These are phyloP conservation scores for Heliconius hewitsoni DNA, from an alignment of 1,140 invertebrate genomes.

Conservation along the genomic window DNA sequence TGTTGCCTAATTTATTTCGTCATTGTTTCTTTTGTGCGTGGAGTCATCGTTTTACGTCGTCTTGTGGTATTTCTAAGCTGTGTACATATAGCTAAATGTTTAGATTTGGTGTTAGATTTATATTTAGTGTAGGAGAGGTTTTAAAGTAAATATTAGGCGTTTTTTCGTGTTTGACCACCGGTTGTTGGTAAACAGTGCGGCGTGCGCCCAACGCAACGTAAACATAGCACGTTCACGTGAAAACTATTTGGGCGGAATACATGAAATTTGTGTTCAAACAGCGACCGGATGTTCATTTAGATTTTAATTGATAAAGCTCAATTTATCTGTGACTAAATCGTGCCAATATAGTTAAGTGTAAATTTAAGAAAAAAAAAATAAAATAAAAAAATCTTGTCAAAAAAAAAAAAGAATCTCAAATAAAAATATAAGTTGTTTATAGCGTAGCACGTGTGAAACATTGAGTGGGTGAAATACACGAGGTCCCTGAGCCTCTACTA, in stretches of 20 bases:
- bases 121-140: not conserved
- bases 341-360: slow-evolving; percentile 54
- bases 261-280: slow-evolving; percentile 18
- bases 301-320: slow-evolving; percentile 40
- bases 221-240: slow-evolving; percentile 48
- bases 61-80: slow-evolving; percentile 49
- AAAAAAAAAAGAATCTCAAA: slow-evolving; percentile 21
- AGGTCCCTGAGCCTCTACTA: slow-evolving; percentile 60
- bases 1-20: slow-evolving; percentile 81
- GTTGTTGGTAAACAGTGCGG: slow-evolving; percentile 76
- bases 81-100: slow-evolving; percentile 50
- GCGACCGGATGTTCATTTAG: slow-evolving; percentile 14
- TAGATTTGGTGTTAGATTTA: slow-evolving; percentile 20
- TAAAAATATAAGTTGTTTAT: slow-evolving; percentile 47
- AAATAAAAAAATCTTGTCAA: slow-evolving; percentile 34
- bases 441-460: slow-evolving; percentile 54
- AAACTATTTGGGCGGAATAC: slow-evolving; percentile 31
- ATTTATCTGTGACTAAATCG: slow-evolving; percentile 52
- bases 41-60: slow-evolving; percentile 76
- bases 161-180: slow-evolving; percentile 45
- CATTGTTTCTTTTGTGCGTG: slow-evolving; percentile 79
- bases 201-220: slow-evolving; percentile 56
- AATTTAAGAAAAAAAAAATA: slow-evolving; percentile 43
- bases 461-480: slow-evolving; percentile 55
- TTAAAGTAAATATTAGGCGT: not conserved